Evolutionary conservation across 2,797 vertebrate genomes (phyloP).

Genomic region (Pipistrellus pygmaeus): DNA sequence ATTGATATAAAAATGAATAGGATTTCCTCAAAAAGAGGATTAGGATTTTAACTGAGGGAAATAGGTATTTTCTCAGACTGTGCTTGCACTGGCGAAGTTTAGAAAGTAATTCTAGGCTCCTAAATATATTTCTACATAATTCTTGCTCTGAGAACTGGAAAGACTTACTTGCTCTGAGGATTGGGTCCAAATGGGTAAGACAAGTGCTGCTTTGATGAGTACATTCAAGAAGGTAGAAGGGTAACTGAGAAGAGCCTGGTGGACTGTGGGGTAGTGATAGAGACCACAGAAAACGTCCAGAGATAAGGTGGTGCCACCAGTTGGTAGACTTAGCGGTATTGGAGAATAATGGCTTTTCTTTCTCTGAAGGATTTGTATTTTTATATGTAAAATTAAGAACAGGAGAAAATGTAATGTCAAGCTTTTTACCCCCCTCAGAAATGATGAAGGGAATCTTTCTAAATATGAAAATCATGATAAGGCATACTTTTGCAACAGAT

Average conservation of each 20-base stretch:
- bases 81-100: slow-evolving; percentile 63
- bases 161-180: neutral
- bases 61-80: slow-evolving; percentile 76
- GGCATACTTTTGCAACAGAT: neutral
- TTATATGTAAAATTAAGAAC: slow-evolving; percentile 36
- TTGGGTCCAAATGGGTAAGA: neutral
- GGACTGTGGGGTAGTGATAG: neutral
- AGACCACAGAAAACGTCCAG: neutral
- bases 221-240: neutral
- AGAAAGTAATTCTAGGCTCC: slow-evolving; percentile 65
- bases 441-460: neutral
- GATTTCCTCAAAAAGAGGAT: slow-evolving; percentile 70
- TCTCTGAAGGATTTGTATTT: neutral
- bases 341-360: neutral
- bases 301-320: neutral
- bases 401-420: neutral
- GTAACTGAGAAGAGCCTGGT: neutral
- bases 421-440: neutral
- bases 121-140: slow-evolving; percentile 60
- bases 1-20: slow-evolving; percentile 68
- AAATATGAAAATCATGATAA: neutral
- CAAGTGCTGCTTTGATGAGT: neutral
- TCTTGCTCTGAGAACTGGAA: slow-evolving; percentile 14
- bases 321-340: neutral
- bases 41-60: slow-evolving; percentile 68